phyloP scores from a whole-genome alignment of 2,888 invertebrate genomes.

The Doris montereyensis region DNA sequence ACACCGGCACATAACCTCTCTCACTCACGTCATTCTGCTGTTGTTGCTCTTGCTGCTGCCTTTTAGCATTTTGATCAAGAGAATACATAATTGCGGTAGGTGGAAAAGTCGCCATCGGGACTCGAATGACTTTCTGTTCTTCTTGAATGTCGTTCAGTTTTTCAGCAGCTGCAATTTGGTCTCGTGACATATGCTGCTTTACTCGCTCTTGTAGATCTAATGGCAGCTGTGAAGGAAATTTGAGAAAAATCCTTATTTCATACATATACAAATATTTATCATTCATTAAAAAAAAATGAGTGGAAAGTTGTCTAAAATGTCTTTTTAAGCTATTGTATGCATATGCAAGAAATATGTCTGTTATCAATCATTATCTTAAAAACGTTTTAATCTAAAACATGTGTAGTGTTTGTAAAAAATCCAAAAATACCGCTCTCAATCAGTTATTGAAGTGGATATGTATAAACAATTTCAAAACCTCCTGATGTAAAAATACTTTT shows the following conservation, averaged over 20 bases:
- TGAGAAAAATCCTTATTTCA: too few relatives aligned
- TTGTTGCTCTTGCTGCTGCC: slow-evolving; percentile 35
- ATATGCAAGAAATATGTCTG: too few relatives aligned
- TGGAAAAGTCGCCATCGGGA: slow-evolving; percentile 85
- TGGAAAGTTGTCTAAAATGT: not conserved
- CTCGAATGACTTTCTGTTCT: slow-evolving; percentile 77
- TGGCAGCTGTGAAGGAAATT: slow-evolving; percentile 83
- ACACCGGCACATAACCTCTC: slow-evolving; percentile 62
- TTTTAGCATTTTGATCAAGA: slow-evolving; percentile 60
- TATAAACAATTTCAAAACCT: too few relatives aligned
- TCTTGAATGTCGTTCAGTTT: slow-evolving; percentile 48
- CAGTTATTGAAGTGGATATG: too few relatives aligned
- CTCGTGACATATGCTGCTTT: slow-evolving; percentile 71
- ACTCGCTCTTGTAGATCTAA: slow-evolving; percentile 93
- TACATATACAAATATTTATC: too few relatives aligned
- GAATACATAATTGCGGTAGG: slow-evolving; percentile 86
- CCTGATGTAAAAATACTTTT: too few relatives aligned
- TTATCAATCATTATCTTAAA: too few relatives aligned
- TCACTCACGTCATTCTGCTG: slow-evolving; percentile 46
- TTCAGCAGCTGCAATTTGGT: slow-evolving; percentile 63
- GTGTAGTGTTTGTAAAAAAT: too few relatives aligned
- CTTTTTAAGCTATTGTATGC: too few relatives aligned
- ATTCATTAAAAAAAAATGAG: too few relatives aligned
- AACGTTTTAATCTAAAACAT: too few relatives aligned
- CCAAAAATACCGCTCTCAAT: too few relatives aligned